Conservation (phyloP, 2,888 invertebrate genomes). For the Xanthia togata region DNA sequence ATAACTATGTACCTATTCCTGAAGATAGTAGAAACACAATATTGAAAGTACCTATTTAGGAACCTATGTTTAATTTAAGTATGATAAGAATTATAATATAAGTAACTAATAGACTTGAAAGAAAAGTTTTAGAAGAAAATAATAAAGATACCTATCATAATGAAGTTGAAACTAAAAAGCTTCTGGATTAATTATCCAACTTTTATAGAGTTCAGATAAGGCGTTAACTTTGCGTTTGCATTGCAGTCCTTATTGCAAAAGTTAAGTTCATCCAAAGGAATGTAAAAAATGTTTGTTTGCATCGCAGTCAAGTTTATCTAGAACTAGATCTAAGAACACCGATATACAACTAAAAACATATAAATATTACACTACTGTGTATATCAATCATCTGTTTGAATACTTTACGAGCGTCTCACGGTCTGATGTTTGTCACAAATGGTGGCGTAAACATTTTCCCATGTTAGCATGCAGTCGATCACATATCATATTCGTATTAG, state of each 20-base stretch:
- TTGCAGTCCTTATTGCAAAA: conserved; percentile 68
- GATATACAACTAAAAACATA: conserved; percentile 10
- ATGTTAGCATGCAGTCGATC: conserved; percentile 32
- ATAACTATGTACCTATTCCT: no score
- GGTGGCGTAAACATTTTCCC: conserved; percentile 14
- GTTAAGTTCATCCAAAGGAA: conserved; percentile 58
- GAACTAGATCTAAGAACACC: conserved; percentile 36
- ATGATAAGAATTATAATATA: background rate
- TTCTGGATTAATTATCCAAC: conserved; percentile 53
- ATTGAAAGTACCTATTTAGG: background rate
- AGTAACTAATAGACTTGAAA: background rate
- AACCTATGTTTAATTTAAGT: background rate
- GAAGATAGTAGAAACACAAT: background rate
- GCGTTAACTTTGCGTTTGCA: conserved; percentile 55
- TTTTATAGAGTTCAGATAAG: conserved; percentile 58
- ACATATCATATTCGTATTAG: conserved; percentile 51
- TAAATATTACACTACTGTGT: conserved; percentile 11
- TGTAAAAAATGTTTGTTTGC: conserved; percentile 45
- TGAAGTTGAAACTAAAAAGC: conserved; percentile 26
- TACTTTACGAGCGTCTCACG: conserved; percentile 19
- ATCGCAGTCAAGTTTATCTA: conserved; percentile 47
- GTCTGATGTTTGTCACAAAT: conserved; percentile 21
- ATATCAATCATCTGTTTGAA: conserved; percentile 19
- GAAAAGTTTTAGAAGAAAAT: conserved; percentile 14
- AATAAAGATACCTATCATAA: conserved; percentile 5